phyloP scores from a whole-genome alignment of 2,113 vertebrate genomes.

The Eptesicus fuscus region DNA sequence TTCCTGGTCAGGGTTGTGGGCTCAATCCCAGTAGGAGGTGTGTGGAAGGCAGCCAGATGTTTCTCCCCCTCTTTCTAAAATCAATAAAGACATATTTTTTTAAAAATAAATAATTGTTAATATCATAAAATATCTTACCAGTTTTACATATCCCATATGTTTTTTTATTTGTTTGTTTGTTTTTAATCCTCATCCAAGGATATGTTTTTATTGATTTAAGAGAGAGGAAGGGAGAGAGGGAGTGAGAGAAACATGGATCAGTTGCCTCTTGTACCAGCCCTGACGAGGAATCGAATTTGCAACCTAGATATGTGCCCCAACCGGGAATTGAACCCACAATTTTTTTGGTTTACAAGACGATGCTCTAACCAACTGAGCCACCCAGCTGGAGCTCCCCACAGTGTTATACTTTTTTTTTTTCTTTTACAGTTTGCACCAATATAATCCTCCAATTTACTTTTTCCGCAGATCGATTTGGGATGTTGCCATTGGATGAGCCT shows the following conservation, averaged over 20 bases:
- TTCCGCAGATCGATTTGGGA: constrained; percentile 88
- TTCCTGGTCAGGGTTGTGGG: neutral
- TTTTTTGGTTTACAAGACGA: neutral
- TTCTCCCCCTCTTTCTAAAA: neutral
- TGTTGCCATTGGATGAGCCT: constrained; percentile 89
- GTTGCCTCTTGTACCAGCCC: neutral
- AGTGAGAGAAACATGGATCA: neutral
- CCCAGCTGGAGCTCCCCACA: neutral
- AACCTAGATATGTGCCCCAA: neutral
- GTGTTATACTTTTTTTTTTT: neutral
- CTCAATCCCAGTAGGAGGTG: neutral
- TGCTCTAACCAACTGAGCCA: neutral
- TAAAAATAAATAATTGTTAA: neutral
- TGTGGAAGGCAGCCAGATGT: neutral
- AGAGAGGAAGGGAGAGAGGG: neutral
- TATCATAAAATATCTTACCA: neutral
- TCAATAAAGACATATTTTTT: neutral
- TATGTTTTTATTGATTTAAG: neutral
- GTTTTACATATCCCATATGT: neutral
- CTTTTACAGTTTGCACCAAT: neutral
- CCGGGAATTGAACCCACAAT: neutral
- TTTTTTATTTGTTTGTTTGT: neutral
- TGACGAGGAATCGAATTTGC: neutral
- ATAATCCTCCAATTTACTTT: neutral
- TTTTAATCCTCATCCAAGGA: neutral